phyloP scores from a whole-genome alignment of 2,888 invertebrate species.

The Cataglyphis altisquamis region DNA sequence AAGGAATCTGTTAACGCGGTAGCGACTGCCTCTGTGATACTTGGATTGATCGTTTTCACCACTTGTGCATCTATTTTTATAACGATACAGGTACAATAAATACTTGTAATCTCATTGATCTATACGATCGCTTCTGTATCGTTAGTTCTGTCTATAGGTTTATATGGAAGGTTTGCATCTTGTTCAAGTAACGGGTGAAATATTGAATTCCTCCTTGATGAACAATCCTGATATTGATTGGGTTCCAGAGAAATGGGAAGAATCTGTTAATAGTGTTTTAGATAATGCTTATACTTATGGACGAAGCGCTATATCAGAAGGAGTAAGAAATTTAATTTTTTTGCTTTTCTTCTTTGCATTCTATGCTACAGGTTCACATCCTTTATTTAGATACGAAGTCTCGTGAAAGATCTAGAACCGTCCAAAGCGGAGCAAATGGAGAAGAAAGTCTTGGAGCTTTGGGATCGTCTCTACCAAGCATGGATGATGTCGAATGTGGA shows the following conservation, averaged over 20 bases:
- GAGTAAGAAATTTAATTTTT: constrained; percentile 87
- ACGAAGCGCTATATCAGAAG: constrained; percentile 95
- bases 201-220: constrained; percentile 95
- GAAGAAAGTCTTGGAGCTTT: constrained; percentile 95
- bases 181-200: constrained; percentile 94
- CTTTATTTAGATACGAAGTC: constrained; percentile 89
- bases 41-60: constrained; percentile 93
- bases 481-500: constrained; percentile 92
- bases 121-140: not conserved
- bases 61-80: constrained; percentile 94
- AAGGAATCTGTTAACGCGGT: constrained; percentile 94
- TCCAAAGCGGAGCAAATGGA: constrained; percentile 94
- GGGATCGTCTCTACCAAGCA: constrained; percentile 97
- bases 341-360: not conserved
- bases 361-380: not conserved
- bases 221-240: constrained; percentile 93
- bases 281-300: constrained; percentile 98
- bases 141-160: constrained; percentile 88
- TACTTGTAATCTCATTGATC: not conserved
- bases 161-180: constrained; percentile 98
- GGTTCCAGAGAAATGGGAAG: constrained; percentile 94
- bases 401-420: constrained; percentile 93
- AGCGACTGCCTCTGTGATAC: constrained; percentile 94
- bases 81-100: constrained; percentile 90
- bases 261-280: constrained; percentile 95